Conservation (phyloP, 2,113 vertebrate genomes). For the Zeus faber region DNA sequence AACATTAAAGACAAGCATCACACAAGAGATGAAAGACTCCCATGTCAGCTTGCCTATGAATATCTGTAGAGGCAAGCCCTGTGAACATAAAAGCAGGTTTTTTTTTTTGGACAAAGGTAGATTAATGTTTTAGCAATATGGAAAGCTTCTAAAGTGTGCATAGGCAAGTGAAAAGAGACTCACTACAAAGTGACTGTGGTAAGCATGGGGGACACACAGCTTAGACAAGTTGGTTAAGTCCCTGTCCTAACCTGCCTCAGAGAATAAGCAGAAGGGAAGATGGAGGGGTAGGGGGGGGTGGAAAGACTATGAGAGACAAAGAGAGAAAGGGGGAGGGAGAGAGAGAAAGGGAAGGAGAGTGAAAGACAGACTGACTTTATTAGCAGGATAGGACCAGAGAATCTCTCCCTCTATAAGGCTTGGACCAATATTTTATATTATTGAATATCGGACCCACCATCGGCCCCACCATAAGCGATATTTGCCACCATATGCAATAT, state of each 20-base stretch:
- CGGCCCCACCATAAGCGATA: too few species aligned
- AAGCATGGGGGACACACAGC: not conserved
- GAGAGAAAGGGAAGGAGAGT: not conserved
- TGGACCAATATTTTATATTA: too few species aligned
- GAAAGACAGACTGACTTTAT: conserved; percentile 3
- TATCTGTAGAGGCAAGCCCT: not conserved
- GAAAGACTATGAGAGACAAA: not conserved
- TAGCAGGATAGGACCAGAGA: conserved; percentile 2
- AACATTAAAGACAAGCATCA: not conserved
- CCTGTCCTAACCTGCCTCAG: not conserved
- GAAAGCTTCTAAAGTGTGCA: not conserved
- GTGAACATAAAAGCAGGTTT: not conserved
- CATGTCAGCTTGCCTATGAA: not conserved
- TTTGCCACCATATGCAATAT: too few species aligned
- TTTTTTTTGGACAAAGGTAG: too few species aligned
- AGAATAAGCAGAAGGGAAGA: not conserved
- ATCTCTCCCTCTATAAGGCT: not conserved
- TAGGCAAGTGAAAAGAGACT: not conserved
- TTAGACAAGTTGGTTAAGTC: not conserved
- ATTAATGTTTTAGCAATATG: not conserved
- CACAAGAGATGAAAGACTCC: conserved; percentile 6
- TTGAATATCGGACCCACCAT: too few species aligned
- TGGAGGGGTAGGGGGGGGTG: not conserved
- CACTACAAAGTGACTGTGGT: not conserved
- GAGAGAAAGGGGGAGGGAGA: not conserved